Base-by-base conservation (phyloP, 2,888 invertebrate genomes). In the Lithophane socia region DNA sequence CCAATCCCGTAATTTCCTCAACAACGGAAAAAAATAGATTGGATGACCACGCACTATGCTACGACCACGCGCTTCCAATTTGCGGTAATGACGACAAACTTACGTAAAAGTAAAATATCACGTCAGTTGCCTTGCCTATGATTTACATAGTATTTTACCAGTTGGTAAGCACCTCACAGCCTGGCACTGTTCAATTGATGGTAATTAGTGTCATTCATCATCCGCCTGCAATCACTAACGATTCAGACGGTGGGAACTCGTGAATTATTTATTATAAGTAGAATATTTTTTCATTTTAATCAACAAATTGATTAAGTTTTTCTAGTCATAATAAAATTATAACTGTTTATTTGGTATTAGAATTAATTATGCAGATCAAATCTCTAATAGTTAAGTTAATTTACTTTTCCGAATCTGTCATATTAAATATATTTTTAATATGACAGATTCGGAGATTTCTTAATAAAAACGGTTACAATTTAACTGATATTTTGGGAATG, bases 101-200 rank as follows among this genome's bases (percentile, higher is more conserved):
- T 76, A 42, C 67, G 73, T 58, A 74, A 76, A 82, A 83, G 64
- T 74, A 69, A 80, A 87, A 84, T 77, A 75, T 77, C 82, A 76
- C 64, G 82, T 73, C 75, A 73, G 75, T 72, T 63, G 75, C 65
- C 49, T 72, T 63, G 75, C 65, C 49, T 75, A 69, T 82, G 67
- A 84, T 87, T 82, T 82, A 85, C 78, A 78, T 72, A 85, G 82
- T 68, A 81, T 85, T 85, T 85, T 77, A 79, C 68, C 79, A 83
- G 80, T 88, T 79, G 54, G 77, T 77, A 82, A 79, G 82, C 73
- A 70, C 67, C 63, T 69, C 71, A 63, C 42, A 49, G 60, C 29
- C 68, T 68, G 61, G 47, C 73, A 74, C 65, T 82, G 60, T 77
- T 79, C 58, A 72, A 83, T 80, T 84, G 69, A 81, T 81, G 82